Base-by-base conservation (phyloP, 2,888 invertebrate genomes). In the Protodeltote pygarga region DNA sequence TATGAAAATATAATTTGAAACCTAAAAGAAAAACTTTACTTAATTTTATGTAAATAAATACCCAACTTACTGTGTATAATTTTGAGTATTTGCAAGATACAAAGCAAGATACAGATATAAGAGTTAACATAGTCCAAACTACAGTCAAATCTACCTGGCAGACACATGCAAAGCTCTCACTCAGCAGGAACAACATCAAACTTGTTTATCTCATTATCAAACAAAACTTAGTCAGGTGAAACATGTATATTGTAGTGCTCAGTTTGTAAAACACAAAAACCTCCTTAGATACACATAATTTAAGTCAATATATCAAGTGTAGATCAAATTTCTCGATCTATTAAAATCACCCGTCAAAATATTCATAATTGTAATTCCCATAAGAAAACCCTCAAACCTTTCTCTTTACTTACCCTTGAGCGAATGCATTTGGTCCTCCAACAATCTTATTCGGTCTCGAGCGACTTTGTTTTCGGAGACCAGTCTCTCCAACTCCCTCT, bases 401-500 rank as follows among this genome's bases (percentile, higher is more conserved):
- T 27, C 14, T 28, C 23, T 16, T 28, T 15, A 66, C 92, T 88
- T 85, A 95, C 95, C 94, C 93, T 95, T 96, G 23, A 96, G 84
- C 70, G 96, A 95, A 51, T 97, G 96, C 62, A 97, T 93, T 83
- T 98, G 97, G 57, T 95, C 94, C 73, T 96, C 96, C 3, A 98
- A 87, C 60, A 94, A 87, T 38, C 96, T 93, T 49, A 97, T 94
- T 66, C 95, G 95, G 72, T 98, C 97, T 46, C 95, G 93, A 27
- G 97, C 94, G 9, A 93, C 87, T 73, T 95, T 95, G 86, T 98
- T 98, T 80, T 98, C 97, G 71, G 95, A 93, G 49, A 96, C 95
- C 31, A 98, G 93, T 31, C 95, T 93, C 76, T 97, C 96, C 48
- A 96, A 87, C 77, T 98, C 97, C 55, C 96, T 94, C 77, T 96